phyloP scores from a whole-genome alignment of 2,113 vertebrate species.

The Coturnix japonica region DNA sequence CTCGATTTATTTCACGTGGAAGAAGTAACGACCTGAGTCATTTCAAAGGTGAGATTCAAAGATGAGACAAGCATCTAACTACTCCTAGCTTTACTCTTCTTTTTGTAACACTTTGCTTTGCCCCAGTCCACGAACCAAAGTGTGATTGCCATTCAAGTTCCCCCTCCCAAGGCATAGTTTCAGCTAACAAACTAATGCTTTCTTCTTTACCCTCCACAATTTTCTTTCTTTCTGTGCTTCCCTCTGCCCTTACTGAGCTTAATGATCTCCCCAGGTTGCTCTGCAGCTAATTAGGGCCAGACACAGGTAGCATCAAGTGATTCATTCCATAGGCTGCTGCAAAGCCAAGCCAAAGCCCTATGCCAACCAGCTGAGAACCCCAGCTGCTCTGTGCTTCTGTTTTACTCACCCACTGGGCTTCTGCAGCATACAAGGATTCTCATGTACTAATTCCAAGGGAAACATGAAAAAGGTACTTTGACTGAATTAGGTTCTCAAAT shows the following conservation, averaged over 20 bases:
- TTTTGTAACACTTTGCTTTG: no score
- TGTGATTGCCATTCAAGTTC: background rate
- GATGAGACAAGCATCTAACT: background rate
- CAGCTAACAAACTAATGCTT: background rate
- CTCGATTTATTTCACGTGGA: background rate
- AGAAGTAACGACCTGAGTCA: background rate
- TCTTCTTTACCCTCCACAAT: background rate
- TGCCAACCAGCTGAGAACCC: background rate
- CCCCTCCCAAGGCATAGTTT: background rate
- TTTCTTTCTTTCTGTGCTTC: background rate
- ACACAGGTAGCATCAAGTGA: background rate
- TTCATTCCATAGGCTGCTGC: background rate
- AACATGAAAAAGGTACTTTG: background rate
- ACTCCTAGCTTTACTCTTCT: background rate
- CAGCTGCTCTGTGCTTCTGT: background rate
- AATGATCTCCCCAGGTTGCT: background rate
- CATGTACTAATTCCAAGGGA: background rate
- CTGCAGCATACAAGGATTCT: background rate
- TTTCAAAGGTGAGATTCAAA: constrained; percentile 13
- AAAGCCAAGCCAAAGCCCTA: background rate
- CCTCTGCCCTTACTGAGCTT: background rate
- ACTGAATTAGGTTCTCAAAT: constrained; percentile 3
- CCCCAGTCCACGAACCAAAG: background rate
- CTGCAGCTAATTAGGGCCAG: background rate
- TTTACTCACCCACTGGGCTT: background rate